Conservation (phyloP, 2,113 vertebrate genomes). For the Equus przewalskii region DNA sequence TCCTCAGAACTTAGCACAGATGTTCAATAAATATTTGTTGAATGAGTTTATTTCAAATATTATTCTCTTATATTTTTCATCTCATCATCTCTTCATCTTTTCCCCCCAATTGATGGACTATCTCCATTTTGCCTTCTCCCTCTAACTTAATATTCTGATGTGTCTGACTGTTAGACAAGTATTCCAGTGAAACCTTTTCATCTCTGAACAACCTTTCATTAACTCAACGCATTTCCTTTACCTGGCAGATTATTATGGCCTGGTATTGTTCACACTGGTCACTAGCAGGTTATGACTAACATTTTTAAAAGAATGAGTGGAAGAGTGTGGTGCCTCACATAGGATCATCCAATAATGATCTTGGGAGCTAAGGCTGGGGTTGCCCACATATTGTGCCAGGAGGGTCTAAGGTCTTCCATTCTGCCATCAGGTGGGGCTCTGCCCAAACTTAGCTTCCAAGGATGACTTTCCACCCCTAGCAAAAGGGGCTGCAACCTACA, state of each 20-base stretch:
- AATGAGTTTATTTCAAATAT: constrained; percentile 2
- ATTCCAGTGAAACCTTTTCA: neutral
- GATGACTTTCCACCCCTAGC: neutral
- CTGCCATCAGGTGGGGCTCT: neutral
- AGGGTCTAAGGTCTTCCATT: neutral
- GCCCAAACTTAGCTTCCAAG: neutral
- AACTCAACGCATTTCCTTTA: neutral
- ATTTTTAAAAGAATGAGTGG: neutral
- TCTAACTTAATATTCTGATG: constrained; percentile 10
- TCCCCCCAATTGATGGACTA: neutral
- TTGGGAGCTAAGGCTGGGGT: neutral
- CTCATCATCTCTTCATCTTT: constrained; percentile 22
- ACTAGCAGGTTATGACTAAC: neutral
- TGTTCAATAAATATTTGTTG: neutral
- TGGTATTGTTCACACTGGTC: neutral
- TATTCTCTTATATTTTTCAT: constrained; percentile 18
- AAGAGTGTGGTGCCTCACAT: neutral
- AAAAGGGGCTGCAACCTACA: neutral
- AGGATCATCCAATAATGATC: neutral
- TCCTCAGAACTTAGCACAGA: constrained; percentile 22
- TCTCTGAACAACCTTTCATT: neutral
- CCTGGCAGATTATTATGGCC: neutral
- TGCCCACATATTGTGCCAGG: neutral
- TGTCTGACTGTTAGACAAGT: neutral
- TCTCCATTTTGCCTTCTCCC: neutral